A percentile compares a stretch with the other conserved stretches of the same genome.
Evolutionary conservation across 2,888 invertebrate genomes (phyloP).

Genomic region (Apotomis turbidana): DNA sequence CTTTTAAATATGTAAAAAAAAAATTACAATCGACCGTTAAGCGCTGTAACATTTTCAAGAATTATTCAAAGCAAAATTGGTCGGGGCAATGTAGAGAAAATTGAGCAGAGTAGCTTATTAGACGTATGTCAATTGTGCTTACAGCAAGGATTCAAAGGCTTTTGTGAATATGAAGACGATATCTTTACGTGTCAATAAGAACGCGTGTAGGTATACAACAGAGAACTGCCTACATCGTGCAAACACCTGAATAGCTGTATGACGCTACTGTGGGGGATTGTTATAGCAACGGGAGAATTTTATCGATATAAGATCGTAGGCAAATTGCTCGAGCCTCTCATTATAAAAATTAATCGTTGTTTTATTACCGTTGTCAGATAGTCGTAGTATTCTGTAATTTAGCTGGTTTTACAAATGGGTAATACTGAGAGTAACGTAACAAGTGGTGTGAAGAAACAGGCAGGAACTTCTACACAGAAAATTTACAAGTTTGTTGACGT

Average conservation of each 20-base stretch:
- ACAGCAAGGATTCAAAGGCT: too few species aligned
- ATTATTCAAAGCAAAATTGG: too few species aligned
- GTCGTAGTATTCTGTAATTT: slow-evolving; percentile 52
- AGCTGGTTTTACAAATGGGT: slow-evolving; percentile 77
- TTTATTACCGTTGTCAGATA: not conserved
- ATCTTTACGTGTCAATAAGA: too few species aligned
- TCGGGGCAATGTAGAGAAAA: too few species aligned
- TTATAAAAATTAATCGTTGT: not conserved
- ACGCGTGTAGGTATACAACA: not conserved
- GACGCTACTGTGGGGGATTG: not conserved
- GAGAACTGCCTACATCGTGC: not conserved
- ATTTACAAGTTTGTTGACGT: slow-evolving; percentile 95
- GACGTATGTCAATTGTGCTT: too few species aligned
- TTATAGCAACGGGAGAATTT: slow-evolving; percentile 38
- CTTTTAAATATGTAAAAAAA: too few species aligned
- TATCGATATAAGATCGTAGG: slow-evolving; percentile 24
- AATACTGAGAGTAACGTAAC: slow-evolving; percentile 95
- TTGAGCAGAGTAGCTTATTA: too few species aligned
- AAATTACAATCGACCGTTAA: too few species aligned
- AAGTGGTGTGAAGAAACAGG: slow-evolving; percentile 97
- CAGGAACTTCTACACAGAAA: slow-evolving; percentile 91
- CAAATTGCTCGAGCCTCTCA: not conserved
- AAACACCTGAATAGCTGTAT: not conserved
- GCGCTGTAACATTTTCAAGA: too few species aligned
- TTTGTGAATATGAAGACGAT: too few species aligned